Conservation (phyloP, 2,797 vertebrate species). For the Cryptoblepharus egeriae region DNA sequence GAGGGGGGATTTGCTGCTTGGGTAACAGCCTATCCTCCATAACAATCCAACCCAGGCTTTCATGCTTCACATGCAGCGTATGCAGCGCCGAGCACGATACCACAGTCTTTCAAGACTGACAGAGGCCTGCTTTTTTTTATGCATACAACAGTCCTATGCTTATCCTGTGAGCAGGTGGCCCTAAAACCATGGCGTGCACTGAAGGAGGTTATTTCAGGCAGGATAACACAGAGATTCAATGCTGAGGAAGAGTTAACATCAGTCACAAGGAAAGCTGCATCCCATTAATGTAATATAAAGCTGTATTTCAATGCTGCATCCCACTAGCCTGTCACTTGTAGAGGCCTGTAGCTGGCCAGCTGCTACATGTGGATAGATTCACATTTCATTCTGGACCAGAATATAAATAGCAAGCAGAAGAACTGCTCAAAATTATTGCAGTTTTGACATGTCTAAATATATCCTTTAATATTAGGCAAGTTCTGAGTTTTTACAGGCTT, state of each 20-base stretch:
- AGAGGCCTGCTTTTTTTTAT: no score
- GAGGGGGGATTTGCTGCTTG: no score
- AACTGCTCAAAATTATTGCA: constrained; percentile 50
- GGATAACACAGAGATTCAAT: neutral
- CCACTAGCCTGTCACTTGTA: constrained; percentile 6
- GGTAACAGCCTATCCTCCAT: no score
- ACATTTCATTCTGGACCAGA: constrained; percentile 33
- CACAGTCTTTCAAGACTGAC: no score
- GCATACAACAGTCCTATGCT: neutral
- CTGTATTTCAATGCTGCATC: neutral
- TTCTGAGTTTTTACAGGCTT: constrained; percentile 35
- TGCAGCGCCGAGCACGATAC: no score
- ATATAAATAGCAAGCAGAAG: constrained; percentile 56
- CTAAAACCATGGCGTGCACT: neutral
- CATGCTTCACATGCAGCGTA: no score
- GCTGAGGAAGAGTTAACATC: neutral
- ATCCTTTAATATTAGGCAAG: constrained; percentile 41
- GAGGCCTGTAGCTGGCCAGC: constrained; percentile 31
- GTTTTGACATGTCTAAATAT: constrained; percentile 44
- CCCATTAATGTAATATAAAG: neutral
- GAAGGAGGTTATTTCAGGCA: neutral
- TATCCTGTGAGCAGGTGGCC: neutral
- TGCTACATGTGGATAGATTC: constrained; percentile 9
- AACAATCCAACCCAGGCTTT: no score
- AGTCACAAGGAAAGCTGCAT: neutral